Percentiles rank a stretch among this genome's conserved stretches.
These are phyloP conservation scores for Zelostemma sp. DNA, from an alignment of 1,140 invertebrate species.

Conservation along the genomic window DNA sequence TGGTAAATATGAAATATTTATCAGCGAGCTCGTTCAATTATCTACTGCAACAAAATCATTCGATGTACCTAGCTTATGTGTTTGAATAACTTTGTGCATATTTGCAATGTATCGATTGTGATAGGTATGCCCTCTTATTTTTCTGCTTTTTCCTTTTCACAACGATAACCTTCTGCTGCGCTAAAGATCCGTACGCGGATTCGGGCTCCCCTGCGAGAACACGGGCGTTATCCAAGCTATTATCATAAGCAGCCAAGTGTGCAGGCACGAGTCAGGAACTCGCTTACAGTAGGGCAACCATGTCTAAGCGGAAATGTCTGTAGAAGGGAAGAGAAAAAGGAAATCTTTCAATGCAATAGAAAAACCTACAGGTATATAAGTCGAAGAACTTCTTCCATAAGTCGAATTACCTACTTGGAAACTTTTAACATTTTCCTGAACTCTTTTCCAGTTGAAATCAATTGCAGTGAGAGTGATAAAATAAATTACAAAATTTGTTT, in stretches of 20 bases:
- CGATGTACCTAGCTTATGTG: no score
- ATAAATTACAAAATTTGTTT: background rate
- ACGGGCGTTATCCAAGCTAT: constrained; percentile 53
- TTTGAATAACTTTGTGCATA: no score
- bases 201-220: constrained; percentile 42
- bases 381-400: background rate
- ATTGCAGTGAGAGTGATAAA: background rate
- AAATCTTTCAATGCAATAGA: constrained; percentile 35
- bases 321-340: constrained; percentile 42
- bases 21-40: no score
- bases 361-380: constrained; percentile 26
- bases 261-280: constrained; percentile 56
- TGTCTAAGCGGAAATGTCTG: constrained; percentile 49
- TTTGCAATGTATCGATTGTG: no score
- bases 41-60: no score
- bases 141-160: no score
- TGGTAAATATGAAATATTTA: no score
- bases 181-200: constrained; percentile 40
- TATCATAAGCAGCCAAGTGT: constrained; percentile 59
- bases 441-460: background rate
- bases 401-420: constrained; percentile 16
- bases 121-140: no score
- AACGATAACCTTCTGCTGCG: no score
- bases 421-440: background rate
- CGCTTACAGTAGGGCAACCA: constrained; percentile 44